These are phyloP conservation scores for Calcarius lapponicus DNA, from an alignment of 2,797 vertebrate species.

Conservation along the genomic window DNA sequence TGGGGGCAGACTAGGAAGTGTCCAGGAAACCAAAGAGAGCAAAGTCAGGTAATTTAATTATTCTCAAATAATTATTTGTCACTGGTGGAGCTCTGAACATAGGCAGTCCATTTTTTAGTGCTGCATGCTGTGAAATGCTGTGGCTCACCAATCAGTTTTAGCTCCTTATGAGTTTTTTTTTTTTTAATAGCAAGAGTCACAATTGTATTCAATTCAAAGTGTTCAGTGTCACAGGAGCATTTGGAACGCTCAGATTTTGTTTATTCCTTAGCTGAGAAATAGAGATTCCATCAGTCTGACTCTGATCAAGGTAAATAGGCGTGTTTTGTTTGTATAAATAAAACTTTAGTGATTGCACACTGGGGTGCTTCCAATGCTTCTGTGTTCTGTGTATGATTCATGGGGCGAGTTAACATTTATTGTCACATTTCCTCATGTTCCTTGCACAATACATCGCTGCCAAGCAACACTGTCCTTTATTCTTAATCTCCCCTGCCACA, in stretches of 20 bases:
- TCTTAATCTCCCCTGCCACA: slow-evolving; percentile 31
- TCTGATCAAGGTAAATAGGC: not conserved
- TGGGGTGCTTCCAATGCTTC: not conserved
- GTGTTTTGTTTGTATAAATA: not conserved
- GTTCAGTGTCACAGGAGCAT: not conserved
- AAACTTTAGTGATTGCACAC: not conserved
- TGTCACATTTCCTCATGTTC: not conserved
- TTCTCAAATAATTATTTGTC: not conserved
- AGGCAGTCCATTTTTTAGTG: not conserved
- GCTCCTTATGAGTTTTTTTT: not conserved
- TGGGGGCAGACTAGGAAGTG: not conserved
- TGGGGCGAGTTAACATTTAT: not conserved
- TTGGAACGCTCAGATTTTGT: not conserved
- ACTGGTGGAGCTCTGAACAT: not conserved
- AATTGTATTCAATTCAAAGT: not conserved
- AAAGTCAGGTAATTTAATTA: not conserved
- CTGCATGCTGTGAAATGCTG: not conserved
- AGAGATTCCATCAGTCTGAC: not conserved
- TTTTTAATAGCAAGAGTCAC: not conserved
- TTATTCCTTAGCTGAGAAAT: not conserved
- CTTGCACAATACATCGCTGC: not conserved
- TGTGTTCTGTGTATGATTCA: not conserved
- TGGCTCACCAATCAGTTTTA: not conserved
- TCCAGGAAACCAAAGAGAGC: not conserved
- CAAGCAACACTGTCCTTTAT: not conserved